Conservation (phyloP, 2,888 invertebrate genomes). For the Lucinisca nassula region DNA sequence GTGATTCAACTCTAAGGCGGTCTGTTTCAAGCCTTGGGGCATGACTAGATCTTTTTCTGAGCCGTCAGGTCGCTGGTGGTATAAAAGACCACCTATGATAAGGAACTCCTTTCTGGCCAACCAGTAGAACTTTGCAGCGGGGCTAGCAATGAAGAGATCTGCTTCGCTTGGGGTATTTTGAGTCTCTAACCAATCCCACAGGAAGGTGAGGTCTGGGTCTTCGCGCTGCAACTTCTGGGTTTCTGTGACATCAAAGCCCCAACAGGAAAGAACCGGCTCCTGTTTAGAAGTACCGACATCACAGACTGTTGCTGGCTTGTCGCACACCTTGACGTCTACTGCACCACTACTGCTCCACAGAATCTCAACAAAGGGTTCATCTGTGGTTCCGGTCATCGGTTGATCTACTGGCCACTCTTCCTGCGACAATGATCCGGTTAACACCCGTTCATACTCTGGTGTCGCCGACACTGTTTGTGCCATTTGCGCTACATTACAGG, state of each 20-base stretch:
- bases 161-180: not conserved
- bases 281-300: not conserved
- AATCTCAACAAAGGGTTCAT: not conserved
- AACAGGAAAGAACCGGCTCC: not conserved
- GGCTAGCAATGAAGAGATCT: not conserved
- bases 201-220: not conserved
- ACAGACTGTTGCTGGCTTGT: not conserved
- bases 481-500: not conserved
- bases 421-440: not conserved
- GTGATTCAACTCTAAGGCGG: not conserved
- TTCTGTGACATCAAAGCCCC: not conserved
- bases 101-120: not conserved
- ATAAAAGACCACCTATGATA: not conserved
- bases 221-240: not conserved
- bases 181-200: not conserved
- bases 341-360: not conserved
- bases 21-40: not conserved
- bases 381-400: not conserved
- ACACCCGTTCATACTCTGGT: not conserved
- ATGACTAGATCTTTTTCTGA: not conserved
- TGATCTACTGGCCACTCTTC: not conserved
- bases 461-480: too few species aligned
- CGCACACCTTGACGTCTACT: not conserved
- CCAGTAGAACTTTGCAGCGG: not conserved
- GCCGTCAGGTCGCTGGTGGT: not conserved